phyloP scores from a whole-genome alignment of 2,113 vertebrate genomes.

The Rutilus rutilus region DNA sequence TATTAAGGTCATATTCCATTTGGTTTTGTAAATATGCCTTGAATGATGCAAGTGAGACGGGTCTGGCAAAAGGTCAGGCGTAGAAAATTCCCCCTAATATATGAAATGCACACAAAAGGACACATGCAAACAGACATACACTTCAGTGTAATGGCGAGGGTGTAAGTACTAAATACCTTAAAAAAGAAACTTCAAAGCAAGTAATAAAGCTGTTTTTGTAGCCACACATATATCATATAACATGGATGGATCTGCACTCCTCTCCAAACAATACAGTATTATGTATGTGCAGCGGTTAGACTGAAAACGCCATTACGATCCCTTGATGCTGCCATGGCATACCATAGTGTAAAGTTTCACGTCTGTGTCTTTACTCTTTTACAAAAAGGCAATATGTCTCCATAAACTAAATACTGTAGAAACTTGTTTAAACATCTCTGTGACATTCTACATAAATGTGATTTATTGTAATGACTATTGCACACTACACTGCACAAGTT shows the following conservation, averaged over 20 bases:
- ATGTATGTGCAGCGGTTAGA: slow-evolving; percentile 26
- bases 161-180: slow-evolving; percentile 7
- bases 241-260: slow-evolving; percentile 16
- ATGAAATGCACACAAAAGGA: slow-evolving; percentile 29
- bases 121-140: slow-evolving; percentile 34
- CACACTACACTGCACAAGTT: slow-evolving; percentile 1
- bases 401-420: slow-evolving; percentile 33
- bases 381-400: slow-evolving; percentile 22
- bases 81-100: slow-evolving; percentile 2
- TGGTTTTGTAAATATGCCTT: slow-evolving; percentile 37
- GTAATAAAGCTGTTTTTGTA: slow-evolving; percentile 6
- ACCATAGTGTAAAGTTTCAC: slow-evolving; percentile 32
- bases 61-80: neutral
- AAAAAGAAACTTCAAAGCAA: slow-evolving; percentile 43
- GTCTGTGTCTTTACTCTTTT: slow-evolving; percentile 18
- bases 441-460: slow-evolving; percentile 32
- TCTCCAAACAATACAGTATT: slow-evolving; percentile 28
- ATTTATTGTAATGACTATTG: slow-evolving; percentile 30
- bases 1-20: slow-evolving; percentile 41
- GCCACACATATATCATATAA: slow-evolving; percentile 36
- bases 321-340: slow-evolving; percentile 20
- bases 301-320: slow-evolving; percentile 31
- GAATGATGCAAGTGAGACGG: slow-evolving; percentile 27
- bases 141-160: neutral
- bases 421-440: slow-evolving; percentile 34